phyloP scores from a whole-genome alignment of 2,113 vertebrate genomes.

The Ictidomys tridecemlineatus region DNA sequence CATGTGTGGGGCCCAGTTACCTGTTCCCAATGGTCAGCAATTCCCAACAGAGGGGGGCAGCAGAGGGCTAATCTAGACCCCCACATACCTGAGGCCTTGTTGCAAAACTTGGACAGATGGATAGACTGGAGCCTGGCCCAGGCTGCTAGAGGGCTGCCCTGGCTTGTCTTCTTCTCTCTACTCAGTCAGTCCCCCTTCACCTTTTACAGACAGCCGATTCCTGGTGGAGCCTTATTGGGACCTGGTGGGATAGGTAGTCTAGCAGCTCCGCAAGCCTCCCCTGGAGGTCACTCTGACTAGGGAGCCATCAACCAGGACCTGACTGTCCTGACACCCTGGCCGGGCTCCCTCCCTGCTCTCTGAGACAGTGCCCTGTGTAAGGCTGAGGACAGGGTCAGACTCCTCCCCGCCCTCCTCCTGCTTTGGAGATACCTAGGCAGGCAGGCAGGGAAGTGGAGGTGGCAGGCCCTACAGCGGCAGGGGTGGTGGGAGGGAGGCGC shows the following conservation, averaged over 20 bases:
- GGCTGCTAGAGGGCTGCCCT: background rate
- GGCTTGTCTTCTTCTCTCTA: background rate
- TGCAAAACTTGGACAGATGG: background rate
- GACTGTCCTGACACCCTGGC: background rate
- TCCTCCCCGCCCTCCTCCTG: background rate
- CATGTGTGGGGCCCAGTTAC: background rate
- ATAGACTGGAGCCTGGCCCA: background rate
- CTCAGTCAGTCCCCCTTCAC: background rate
- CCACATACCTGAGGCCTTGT: background rate
- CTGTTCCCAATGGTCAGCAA: conserved; percentile 50
- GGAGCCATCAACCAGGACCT: background rate
- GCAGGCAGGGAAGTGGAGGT: conserved; percentile 81
- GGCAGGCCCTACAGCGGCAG: conserved; percentile 83
- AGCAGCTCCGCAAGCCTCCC: background rate
- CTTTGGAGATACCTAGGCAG: conserved; percentile 70
- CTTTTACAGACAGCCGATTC: background rate
- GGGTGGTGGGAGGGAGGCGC: conserved; percentile 87
- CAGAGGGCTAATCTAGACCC: conserved; percentile 72
- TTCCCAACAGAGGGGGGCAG: conserved; percentile 80
- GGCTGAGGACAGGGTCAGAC: background rate
- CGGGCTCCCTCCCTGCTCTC: background rate
- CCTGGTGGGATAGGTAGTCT: background rate
- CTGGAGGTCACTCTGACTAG: background rate
- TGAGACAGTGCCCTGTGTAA: background rate
- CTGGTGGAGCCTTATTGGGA: background rate